Percentiles rank a stretch among this genome's conserved stretches.
phyloP scores from a whole-genome alignment of 2,797 vertebrate species.

The Dicrostonyx torquatus region DNA sequence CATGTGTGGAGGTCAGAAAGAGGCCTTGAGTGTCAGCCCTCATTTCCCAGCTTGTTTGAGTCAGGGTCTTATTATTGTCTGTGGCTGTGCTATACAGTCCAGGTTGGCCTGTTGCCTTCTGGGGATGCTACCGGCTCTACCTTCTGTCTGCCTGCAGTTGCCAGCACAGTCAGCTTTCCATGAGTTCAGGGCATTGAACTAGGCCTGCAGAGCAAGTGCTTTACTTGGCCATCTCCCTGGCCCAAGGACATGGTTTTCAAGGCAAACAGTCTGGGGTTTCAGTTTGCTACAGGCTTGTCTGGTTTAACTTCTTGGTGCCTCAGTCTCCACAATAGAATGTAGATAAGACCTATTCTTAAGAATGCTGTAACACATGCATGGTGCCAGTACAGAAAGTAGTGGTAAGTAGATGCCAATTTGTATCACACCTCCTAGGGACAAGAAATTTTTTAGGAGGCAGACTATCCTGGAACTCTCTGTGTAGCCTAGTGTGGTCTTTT shows the following conservation, averaged over 20 bases:
- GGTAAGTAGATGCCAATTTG: slow-evolving; percentile 15
- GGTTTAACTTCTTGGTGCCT: background rate
- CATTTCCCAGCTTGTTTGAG: background rate
- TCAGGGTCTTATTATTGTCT: background rate
- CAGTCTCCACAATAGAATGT: background rate
- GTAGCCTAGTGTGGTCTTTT: background rate
- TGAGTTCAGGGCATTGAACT: background rate
- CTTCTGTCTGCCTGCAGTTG: background rate
- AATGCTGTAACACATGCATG: background rate
- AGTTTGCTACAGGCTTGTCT: background rate
- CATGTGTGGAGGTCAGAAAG: too few species aligned
- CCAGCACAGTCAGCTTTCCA: background rate
- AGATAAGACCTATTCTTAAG: background rate
- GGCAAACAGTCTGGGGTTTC: background rate
- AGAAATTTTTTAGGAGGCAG: background rate
- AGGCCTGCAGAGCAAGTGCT: background rate
- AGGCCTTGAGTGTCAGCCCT: background rate
- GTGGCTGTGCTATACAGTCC: background rate
- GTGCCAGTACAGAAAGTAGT: background rate
- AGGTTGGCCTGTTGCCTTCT: background rate
- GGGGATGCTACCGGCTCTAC: background rate
- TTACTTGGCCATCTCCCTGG: background rate
- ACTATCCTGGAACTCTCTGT: background rate
- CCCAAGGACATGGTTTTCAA: background rate
- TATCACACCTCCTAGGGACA: background rate